Evolutionary conservation across 2,888 invertebrate species (phyloP).

Genomic region (Nomada goodeniana): DNA sequence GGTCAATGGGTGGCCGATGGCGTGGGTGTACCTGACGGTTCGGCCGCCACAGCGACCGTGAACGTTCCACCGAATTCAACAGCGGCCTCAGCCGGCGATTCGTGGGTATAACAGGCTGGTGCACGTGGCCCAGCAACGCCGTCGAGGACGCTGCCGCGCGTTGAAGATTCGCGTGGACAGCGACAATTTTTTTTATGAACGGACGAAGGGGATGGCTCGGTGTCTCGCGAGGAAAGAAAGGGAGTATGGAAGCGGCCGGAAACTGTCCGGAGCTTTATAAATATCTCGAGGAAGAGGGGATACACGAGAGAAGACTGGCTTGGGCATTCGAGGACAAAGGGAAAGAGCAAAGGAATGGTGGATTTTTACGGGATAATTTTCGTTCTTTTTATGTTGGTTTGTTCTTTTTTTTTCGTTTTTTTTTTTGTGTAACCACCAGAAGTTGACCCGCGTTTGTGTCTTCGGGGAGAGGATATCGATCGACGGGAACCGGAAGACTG

Average conservation of each 20-base stretch:
- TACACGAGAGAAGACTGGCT: background rate
- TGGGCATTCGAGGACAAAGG: constrained; percentile 13
- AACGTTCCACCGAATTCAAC: constrained; percentile 80
- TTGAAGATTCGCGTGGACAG: constrained; percentile 3
- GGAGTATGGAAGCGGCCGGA: too few species aligned
- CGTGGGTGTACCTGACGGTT: constrained; percentile 68
- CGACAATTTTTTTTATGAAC: background rate
- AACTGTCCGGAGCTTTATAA: too few species aligned
- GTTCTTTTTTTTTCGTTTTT: background rate
- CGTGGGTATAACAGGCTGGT: constrained; percentile 84
- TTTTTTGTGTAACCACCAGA: background rate
- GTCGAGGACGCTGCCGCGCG: constrained; percentile 31
- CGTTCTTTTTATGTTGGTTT: background rate
- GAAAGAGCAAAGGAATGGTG: background rate
- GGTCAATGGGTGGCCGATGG: constrained; percentile 76
- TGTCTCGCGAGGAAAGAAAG: background rate
- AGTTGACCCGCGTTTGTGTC: background rate
- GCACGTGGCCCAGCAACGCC: constrained; percentile 19
- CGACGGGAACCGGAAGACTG: constrained; percentile 55
- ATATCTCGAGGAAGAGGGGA: background rate
- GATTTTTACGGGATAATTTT: too few species aligned
- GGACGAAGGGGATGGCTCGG: background rate
- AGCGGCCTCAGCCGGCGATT: constrained; percentile 84
- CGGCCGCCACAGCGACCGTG: constrained; percentile 70
- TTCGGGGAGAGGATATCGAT: background rate